phyloP scores from a whole-genome alignment of 2,888 invertebrate genomes.

The Hyalella azteca region DNA sequence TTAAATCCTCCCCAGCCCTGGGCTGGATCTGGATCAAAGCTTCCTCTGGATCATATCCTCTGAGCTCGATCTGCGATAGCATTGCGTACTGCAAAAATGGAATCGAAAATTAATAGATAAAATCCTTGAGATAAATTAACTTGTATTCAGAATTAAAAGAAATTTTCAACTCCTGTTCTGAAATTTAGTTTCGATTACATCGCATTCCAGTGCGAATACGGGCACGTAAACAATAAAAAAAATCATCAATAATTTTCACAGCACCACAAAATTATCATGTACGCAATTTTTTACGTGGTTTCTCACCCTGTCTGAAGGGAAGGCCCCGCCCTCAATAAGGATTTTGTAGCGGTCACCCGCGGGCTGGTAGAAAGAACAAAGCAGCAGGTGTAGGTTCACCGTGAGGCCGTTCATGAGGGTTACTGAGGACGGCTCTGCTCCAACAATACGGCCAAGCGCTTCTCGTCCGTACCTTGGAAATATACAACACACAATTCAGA shows the following conservation, averaged over 20 bases:
- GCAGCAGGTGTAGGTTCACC: conserved; percentile 68
- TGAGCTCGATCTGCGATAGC: conserved; percentile 66
- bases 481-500: too few relatives aligned
- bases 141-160: too few relatives aligned
- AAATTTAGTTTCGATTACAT: too few relatives aligned
- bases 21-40: conserved; percentile 65
- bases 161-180: too few relatives aligned
- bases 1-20: conserved; percentile 64
- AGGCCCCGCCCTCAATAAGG: conserved; percentile 67
- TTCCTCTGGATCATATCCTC: conserved; percentile 65
- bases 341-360: conserved; percentile 66
- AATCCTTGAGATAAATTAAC: too few relatives aligned
- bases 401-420: conserved; percentile 68
- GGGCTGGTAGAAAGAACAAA: conserved; percentile 69
- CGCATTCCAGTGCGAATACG: too few relatives aligned
- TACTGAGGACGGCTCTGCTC: conserved; percentile 64
- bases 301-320: conserved; percentile 68
- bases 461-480: conserved; percentile 46
- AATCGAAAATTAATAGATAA: too few relatives aligned
- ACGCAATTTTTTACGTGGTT: background rate
- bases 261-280: too few relatives aligned
- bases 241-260: too few relatives aligned
- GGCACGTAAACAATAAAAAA: too few relatives aligned
- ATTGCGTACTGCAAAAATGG: conserved; percentile 65
- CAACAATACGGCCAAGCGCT: conserved; percentile 56